phyloP scores from a whole-genome alignment of 2,888 invertebrate species.

The Drosophila birchii region DNA sequence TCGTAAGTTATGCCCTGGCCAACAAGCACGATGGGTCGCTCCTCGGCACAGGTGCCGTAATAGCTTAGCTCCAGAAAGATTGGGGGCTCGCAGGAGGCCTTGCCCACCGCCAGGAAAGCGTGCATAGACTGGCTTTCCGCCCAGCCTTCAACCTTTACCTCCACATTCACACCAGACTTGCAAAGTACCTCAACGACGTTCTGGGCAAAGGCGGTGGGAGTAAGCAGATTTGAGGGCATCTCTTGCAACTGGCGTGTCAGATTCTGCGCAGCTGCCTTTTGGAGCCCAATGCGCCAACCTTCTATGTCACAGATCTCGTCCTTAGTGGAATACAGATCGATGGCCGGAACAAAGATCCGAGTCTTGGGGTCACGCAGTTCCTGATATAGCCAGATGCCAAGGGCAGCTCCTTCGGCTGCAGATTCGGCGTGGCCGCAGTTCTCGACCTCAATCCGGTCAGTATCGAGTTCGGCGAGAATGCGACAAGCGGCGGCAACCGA shows the following conservation, averaged over 20 bases:
- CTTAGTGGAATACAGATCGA: constrained; percentile 86
- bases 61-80: constrained; percentile 92
- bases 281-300: constrained; percentile 90
- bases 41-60: constrained; percentile 87
- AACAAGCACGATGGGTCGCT: constrained; percentile 90
- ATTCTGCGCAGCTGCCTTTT: constrained; percentile 92
- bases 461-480: constrained; percentile 86
- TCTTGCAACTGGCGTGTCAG: constrained; percentile 91
- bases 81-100: constrained; percentile 92
- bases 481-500: constrained; percentile 88
- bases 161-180: constrained; percentile 83
- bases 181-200: constrained; percentile 85
- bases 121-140: constrained; percentile 92
- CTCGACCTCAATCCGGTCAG: constrained; percentile 88
- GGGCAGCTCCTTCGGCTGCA: constrained; percentile 90
- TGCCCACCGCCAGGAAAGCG: constrained; percentile 90
- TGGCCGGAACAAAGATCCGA: constrained; percentile 72
- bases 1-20: constrained; percentile 90
- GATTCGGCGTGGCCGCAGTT: constrained; percentile 91
- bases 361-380: constrained; percentile 82
- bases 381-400: constrained; percentile 90
- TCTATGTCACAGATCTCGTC: constrained; percentile 88
- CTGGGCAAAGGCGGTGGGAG: constrained; percentile 92
- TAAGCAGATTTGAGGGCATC: constrained; percentile 91
- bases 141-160: constrained; percentile 87